Base-by-base conservation (phyloP, 2,797 vertebrate genomes). In the Lithobates pipiens region DNA sequence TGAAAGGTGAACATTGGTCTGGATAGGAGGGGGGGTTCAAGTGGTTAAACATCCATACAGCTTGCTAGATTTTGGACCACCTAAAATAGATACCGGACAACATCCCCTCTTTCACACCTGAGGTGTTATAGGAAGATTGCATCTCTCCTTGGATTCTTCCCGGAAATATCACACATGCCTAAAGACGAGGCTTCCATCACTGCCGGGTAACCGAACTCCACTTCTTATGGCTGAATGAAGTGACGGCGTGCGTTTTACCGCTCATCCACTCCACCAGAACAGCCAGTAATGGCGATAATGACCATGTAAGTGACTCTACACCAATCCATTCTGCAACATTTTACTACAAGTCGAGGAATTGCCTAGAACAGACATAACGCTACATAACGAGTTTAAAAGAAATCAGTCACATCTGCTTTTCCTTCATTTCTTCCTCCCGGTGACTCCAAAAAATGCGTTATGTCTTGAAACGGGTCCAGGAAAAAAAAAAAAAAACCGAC, bases 331-430 rank as follows among this genome's bases (percentile, higher is more conserved):
- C 25, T 57, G 67, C 15, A 36, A 71, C 34, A 34, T 36, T 57
- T 70, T 70, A 71, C 68, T 34, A 57, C 29, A 46, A 69, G 42
- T 34, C 2, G 11, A 18, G 23, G 65, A 18, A 79, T 21, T 27
- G 27, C 63, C 39, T 29, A 0, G 18, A 69, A 44, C 77, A 71
- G 67, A 80, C 9, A 42, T 42, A 34, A 29, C 18, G 10, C 27
- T 9, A 29, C 29, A 8, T 21, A 32, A 50, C 21, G 44, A n/a
- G 39, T 34, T 72, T 72, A 36, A 10, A 16, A 42, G 11, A 25
- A 72, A 72, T 72, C 3, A 1, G 8, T 10, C 15, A 69, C 77
- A 80, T 80, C 65, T 80, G 77, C 46, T 69, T 68, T 78, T 11
- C 21, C 9, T 13, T 65, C 76, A n/a, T 29, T 65, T 36, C 76